Evolutionary conservation across 2,888 invertebrate species (phyloP).

Genomic region (Drosophila austrosaltans): DNA sequence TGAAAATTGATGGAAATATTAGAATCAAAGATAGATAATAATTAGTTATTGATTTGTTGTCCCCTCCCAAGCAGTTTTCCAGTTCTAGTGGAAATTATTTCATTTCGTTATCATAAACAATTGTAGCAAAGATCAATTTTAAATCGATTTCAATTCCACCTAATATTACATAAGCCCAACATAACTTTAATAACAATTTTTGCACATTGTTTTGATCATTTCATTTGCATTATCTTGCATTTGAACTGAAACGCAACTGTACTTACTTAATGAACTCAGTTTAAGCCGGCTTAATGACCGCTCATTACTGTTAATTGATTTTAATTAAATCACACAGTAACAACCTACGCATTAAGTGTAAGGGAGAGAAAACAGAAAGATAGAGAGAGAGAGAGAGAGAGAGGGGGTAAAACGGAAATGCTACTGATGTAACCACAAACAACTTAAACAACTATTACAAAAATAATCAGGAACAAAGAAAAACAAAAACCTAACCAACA

Average conservation of each 20-base stretch:
- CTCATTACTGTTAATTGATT: slow-evolving; percentile 84
- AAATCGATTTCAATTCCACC: too few species aligned
- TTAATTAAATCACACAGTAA: slow-evolving; percentile 83
- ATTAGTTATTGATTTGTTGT: too few species aligned
- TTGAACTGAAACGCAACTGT: slow-evolving; percentile 26
- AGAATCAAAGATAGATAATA: too few species aligned
- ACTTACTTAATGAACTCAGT: slow-evolving; percentile 18
- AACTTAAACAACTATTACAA: slow-evolving; percentile 76
- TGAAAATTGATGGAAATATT: too few species aligned
- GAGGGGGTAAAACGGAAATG: slow-evolving; percentile 39
- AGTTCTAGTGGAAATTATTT: too few species aligned
- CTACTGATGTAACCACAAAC: slow-evolving; percentile 69
- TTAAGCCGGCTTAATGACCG: slow-evolving; percentile 81
- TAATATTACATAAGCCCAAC: too few species aligned
- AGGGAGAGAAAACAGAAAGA: slow-evolving; percentile 17
- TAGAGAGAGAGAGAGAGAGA: background rate
- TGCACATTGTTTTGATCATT: slow-evolving; percentile 5
- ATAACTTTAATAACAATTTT: background rate
- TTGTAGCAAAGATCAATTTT: too few species aligned
- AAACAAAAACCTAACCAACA: slow-evolving; percentile 28
- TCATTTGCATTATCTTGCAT: slow-evolving; percentile 4
- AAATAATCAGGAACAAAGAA: slow-evolving; percentile 51
- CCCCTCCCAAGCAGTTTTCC: too few species aligned
- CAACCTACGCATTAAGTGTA: slow-evolving; percentile 53
- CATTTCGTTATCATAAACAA: too few species aligned